Conservation (phyloP, 1,140 invertebrate genomes). For the Caligus rogercresseyi region DNA sequence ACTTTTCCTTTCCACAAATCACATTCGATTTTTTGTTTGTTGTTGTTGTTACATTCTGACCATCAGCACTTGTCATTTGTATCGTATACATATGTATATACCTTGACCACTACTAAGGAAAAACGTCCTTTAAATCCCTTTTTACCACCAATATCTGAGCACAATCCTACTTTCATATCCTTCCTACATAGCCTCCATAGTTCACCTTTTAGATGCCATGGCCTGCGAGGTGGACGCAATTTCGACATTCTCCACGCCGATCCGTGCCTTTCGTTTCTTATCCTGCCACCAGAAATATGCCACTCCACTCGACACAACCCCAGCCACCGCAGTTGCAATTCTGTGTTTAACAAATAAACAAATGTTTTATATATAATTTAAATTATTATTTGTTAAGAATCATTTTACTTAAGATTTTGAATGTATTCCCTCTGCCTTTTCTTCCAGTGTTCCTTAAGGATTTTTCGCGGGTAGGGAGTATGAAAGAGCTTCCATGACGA, state of each 20-base stretch:
- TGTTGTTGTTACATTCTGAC: too few species aligned
- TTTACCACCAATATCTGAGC: too few species aligned
- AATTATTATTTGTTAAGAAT: neutral
- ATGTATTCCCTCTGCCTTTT: neutral
- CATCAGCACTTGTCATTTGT: too few species aligned
- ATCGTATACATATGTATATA: too few species aligned
- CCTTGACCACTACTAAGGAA: too few species aligned
- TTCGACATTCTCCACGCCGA: constrained; percentile 1
- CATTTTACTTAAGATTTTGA: constrained; percentile 6
- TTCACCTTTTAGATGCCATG: constrained; percentile 7
- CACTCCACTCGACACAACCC: constrained; percentile 8
- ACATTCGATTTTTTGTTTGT: too few species aligned
- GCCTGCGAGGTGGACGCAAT: neutral
- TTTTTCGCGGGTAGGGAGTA: neutral
- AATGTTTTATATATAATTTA: constrained; percentile 4
- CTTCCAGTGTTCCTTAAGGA: neutral
- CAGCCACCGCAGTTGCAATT: neutral
- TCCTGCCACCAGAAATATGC: constrained; percentile 3
- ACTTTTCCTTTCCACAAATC: too few species aligned
- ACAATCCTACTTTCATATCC: too few species aligned
- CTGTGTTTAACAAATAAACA: neutral
- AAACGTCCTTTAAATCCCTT: too few species aligned
- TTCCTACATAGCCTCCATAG: too few species aligned
- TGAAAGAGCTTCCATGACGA: neutral
- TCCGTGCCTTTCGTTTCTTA: constrained; percentile 8